These are phyloP conservation scores for Drosophila biarmipes DNA, from an alignment of 1,140 invertebrate species.

Conservation along the genomic window DNA sequence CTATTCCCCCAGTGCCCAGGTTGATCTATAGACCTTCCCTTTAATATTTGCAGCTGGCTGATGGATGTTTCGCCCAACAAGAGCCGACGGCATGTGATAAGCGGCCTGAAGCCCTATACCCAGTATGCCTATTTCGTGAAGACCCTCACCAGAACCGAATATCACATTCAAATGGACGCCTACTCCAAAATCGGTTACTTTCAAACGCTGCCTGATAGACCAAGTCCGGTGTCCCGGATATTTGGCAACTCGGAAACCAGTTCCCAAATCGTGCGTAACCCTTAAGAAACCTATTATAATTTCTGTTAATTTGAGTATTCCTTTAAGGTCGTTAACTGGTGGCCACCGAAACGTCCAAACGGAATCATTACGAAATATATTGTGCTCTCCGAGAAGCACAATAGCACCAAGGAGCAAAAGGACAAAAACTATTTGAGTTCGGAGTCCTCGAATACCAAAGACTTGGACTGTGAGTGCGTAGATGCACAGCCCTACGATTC, in stretches of 20 bases:
- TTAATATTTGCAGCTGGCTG: conserved; percentile 63
- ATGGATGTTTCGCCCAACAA: conserved; percentile 79
- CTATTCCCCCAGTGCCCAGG: background rate
- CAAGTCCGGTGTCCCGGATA: conserved; percentile 60
- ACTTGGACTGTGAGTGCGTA: conserved; percentile 48
- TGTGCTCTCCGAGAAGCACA: conserved; percentile 46
- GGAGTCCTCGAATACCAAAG: background rate
- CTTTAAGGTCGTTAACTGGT: conserved; percentile 67
- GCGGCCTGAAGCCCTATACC: conserved; percentile 91
- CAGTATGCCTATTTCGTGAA: conserved; percentile 96
- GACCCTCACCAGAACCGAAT: conserved; percentile 90
- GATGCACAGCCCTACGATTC: conserved; percentile 53
- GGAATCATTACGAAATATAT: conserved; percentile 63
- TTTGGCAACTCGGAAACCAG: conserved; percentile 42
- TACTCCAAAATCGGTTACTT: conserved; percentile 93
- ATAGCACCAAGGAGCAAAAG: conserved; percentile 33
- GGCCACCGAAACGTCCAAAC: conserved; percentile 72
- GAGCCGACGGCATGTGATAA: conserved; percentile 85
- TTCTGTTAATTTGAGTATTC: background rate
- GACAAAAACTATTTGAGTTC: conserved; percentile 42
- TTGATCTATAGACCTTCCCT: background rate
- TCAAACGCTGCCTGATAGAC: conserved; percentile 86
- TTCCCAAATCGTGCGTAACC: conserved; percentile 56
- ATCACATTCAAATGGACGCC: conserved; percentile 88
- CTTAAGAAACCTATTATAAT: background rate